phyloP scores from a whole-genome alignment of 2,113 vertebrate genomes.

The Austrofundulus limnaeus region DNA sequence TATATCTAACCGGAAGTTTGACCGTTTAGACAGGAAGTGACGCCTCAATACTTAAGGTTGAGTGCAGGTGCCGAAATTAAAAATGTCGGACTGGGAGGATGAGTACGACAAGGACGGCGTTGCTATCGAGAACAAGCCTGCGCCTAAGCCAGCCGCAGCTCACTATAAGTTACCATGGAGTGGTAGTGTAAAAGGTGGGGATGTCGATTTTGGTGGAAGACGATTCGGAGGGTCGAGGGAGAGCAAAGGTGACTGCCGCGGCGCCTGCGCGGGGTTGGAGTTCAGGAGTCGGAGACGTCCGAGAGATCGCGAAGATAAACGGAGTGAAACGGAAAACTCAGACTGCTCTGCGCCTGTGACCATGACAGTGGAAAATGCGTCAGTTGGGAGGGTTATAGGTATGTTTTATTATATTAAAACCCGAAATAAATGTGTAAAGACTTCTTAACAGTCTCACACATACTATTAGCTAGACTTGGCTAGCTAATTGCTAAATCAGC shows the following conservation, averaged over 20 bases:
- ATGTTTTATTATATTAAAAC: neutral
- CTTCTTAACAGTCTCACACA: rapidly evolving
- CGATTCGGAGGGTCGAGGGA: neutral
- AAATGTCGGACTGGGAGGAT: conserved; percentile 79
- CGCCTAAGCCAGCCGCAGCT: rapidly evolving
- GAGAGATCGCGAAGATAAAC: neutral
- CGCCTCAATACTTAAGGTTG: too few relatives aligned
- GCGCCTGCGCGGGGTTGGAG: neutral
- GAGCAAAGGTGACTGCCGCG: neutral
- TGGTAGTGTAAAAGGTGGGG: neutral
- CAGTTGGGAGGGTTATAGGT: conserved; percentile 86
- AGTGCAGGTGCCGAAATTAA: neutral
- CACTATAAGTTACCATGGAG: neutral
- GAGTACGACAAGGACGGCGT: conserved; percentile 33
- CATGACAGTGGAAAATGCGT: conserved; percentile 74
- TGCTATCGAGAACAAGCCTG: neutral
- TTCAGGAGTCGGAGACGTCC: conserved; percentile 1
- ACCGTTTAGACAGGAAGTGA: neutral
- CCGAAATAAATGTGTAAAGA: neutral
- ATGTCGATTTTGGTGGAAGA: conserved; percentile 5
- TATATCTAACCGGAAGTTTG: rapidly evolving
- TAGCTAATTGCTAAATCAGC: conserved; percentile 5
- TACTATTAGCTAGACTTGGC: neutral
- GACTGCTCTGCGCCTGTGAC: conserved; percentile 48
- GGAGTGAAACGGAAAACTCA: neutral